Evolutionary conservation across 2,797 vertebrate species (phyloP).

Genomic region (Coregonus ussuriensis): DNA sequence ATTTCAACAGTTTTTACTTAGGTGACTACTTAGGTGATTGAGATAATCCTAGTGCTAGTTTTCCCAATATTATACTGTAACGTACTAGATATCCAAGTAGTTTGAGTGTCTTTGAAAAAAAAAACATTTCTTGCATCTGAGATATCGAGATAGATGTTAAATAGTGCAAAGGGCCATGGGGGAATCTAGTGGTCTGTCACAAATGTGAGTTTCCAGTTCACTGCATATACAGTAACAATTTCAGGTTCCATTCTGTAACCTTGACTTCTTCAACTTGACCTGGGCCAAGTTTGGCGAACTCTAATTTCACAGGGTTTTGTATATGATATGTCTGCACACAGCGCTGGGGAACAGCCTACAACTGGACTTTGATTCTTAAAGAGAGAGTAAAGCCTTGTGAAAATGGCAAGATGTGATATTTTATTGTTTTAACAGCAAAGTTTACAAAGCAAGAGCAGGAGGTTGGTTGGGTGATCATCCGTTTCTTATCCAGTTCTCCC

Average conservation of each 20-base stretch:
- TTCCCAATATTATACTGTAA: background rate
- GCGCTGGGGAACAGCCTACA: slow-evolving; percentile 6
- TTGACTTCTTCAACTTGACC: slow-evolving; percentile 34
- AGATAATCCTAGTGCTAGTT: background rate
- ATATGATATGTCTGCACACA: slow-evolving; percentile 33
- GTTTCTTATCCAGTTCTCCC: background rate
- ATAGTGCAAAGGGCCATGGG: too few relatives aligned
- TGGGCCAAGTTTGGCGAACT: slow-evolving; percentile 19
- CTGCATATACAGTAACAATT: slow-evolving; percentile 2
- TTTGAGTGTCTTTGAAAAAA: background rate
- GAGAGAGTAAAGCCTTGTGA: background rate
- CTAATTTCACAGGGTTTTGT: slow-evolving; percentile 44
- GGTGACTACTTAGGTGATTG: background rate
- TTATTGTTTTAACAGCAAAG: background rate
- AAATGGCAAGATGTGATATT: background rate
- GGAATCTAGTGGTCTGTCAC: too few relatives aligned
- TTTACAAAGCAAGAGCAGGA: background rate
- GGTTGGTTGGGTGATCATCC: background rate
- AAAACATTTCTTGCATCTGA: too few relatives aligned
- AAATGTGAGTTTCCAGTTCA: too few relatives aligned
- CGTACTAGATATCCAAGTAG: background rate
- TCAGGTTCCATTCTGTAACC: slow-evolving; percentile 32
- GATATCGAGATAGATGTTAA: too few relatives aligned
- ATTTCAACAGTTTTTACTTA: background rate
- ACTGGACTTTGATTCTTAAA: background rate